Percentiles rank a stretch among this genome's conserved stretches.
These are phyloP conservation scores for Halcyon senegalensis DNA, from an alignment of 2,113 vertebrate genomes.

Conservation along the genomic window DNA sequence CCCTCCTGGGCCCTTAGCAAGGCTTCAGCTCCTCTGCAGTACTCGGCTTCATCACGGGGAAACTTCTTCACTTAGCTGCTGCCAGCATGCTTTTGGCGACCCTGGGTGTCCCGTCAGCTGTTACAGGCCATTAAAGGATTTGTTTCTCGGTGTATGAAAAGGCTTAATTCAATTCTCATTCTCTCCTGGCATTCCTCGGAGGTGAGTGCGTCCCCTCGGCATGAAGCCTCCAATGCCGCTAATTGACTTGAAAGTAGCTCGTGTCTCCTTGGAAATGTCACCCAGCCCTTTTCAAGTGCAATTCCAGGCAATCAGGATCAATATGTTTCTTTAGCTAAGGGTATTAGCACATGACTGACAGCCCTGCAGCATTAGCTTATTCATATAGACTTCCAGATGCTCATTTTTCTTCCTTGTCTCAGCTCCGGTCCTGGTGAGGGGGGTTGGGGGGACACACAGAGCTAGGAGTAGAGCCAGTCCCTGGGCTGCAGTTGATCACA, in stretches of 20 bases:
- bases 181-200: conserved; percentile 55
- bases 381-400: conserved; percentile 43
- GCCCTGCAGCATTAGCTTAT: conserved; percentile 9
- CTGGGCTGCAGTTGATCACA: neutral
- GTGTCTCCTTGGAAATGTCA: conserved; percentile 75
- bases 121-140: conserved; percentile 56
- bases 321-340: conserved; percentile 68
- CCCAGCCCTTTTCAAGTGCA: conserved; percentile 72
- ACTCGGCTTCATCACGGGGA: neutral
- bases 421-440: neutral
- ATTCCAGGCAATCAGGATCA: conserved; percentile 74
- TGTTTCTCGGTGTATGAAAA: conserved; percentile 48
- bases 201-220: conserved; percentile 48
- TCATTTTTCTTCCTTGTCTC: conserved; percentile 44
- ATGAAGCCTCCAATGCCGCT: conserved; percentile 50
- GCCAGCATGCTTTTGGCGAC: conserved; percentile 20
- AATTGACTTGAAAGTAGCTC: conserved; percentile 73
- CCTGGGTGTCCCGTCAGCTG: conserved; percentile 30
- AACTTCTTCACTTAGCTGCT: conserved; percentile 26
- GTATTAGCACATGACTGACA: conserved; percentile 71
- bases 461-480: neutral
- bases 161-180: conserved; percentile 57
- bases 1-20: neutral
- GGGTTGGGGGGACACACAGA: neutral
- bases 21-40: neutral